These are phyloP conservation scores for Panurus biarmicus DNA, from an alignment of 2,113 vertebrate genomes.

Conservation along the genomic window DNA sequence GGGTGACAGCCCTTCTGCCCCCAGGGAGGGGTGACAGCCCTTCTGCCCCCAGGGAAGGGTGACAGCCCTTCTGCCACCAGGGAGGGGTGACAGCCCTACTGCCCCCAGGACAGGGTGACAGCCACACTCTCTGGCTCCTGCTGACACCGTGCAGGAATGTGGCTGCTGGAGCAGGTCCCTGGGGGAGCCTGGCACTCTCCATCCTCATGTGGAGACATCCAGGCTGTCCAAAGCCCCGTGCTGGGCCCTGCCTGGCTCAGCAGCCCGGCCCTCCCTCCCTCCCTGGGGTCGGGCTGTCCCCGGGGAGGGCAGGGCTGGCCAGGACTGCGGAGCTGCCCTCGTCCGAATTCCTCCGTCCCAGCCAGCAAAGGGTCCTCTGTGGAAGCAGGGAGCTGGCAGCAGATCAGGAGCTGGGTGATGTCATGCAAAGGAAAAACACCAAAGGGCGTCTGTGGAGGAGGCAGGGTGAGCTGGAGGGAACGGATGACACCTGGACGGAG, in stretches of 20 bases:
- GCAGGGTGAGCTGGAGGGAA: background rate
- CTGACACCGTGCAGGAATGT: background rate
- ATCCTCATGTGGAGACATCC: background rate
- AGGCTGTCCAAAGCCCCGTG: background rate
- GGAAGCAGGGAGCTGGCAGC: slow-evolving; percentile 37
- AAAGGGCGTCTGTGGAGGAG: slow-evolving; percentile 15
- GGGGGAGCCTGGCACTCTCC: background rate
- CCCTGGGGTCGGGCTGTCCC: background rate
- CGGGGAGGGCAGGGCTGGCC: background rate
- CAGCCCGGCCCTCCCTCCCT: background rate
- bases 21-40: too few species aligned
- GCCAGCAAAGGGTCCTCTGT: slow-evolving; percentile 29
- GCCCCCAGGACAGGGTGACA: background rate
- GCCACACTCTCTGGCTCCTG: background rate
- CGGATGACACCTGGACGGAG: background rate
- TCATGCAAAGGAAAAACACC: slow-evolving; percentile 58
- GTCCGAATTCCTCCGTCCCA: background rate
- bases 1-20: too few species aligned
- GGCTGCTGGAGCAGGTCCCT: background rate
- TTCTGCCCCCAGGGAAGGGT: too few species aligned
- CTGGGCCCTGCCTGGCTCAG: background rate
- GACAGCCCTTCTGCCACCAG: too few species aligned
- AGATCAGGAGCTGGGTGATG: slow-evolving; percentile 41
- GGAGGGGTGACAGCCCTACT: background rate
- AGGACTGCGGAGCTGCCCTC: background rate